Base-by-base conservation (phyloP, 2,888 invertebrate species). In the Thyatira batis region DNA sequence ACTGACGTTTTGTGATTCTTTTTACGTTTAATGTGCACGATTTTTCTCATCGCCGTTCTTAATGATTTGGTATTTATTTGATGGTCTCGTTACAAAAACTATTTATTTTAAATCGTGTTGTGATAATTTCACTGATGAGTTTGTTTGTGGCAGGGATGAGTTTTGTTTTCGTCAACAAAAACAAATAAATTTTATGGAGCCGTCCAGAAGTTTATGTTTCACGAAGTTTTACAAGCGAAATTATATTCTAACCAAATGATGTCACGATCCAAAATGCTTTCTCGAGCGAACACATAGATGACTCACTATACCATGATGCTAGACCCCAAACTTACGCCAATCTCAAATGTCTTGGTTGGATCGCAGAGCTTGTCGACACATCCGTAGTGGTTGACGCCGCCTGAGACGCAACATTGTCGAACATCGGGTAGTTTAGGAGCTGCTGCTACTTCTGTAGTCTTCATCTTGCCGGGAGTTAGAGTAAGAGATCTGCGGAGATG, bases 291-390 rank as follows among this genome's bases (percentile, higher is more conserved):
- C 48, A 27, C 10, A 46, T 27, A 48, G 3, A 17, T 10, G 17
- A 10, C 8, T 28, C 20, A 49, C 17, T 9, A 49, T 50, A 23
- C 13, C 8, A 30, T 39, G 39, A 39, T 39, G 39, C 6, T 39
- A 17, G 6, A 28, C 8, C 39, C 43, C 21, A 23, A 44, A 83
- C 90, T 85, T 84, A 92, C 92, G 46, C 78, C 89, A 57, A 91
- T 91, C 57, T 91, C 89, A 39, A 79, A 82, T 13, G 91, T 91
- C 72, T 93, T 93, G 50, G 93, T 93, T 0, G 97, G 96, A 80
- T 97, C 96, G 74, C 97, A 97, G 65, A 97, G 93, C 74, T 95
- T 96, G 71, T 95, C 94, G 20, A 97, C 86, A 75, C 97, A 97
- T 50, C 94, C 94, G 62, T 93, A 93, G 79, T 96, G 96, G 45